These are phyloP conservation scores for Aurelia aurita complex sp. Pacific DNA, from an alignment of 30 jellyfish, hydroid and myxozoan genomes.

Conservation along the genomic window DNA sequence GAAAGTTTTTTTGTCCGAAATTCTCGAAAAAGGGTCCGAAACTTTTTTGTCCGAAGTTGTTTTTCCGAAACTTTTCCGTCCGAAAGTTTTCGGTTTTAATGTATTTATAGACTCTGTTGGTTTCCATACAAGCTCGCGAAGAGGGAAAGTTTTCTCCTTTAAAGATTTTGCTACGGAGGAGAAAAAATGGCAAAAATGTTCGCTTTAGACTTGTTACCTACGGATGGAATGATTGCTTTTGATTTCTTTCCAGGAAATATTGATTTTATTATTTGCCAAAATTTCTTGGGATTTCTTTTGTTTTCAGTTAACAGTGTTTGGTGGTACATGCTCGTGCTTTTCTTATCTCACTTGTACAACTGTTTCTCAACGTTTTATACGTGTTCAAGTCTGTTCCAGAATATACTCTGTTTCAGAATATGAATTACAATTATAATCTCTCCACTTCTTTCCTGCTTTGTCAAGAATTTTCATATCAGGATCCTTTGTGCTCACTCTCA, in stretches of 20 bases:
- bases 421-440: too few relatives aligned
- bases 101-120: slow-evolving; percentile 38
- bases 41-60: too few relatives aligned
- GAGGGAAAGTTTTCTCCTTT: slow-evolving; percentile 16
- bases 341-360: slow-evolving; percentile 21
- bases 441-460: too few relatives aligned
- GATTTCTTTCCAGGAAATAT: slow-evolving; percentile 27
- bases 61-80: too few relatives aligned
- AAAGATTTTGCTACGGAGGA: background rate
- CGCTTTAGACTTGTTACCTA: slow-evolving; percentile 15
- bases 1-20: too few relatives aligned
- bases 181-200: slow-evolving; percentile 1
- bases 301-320: slow-evolving; percentile 21
- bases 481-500: too few relatives aligned
- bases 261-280: slow-evolving; percentile 13
- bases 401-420: too few relatives aligned
- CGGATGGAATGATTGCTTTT: background rate
- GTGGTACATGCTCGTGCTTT: slow-evolving; percentile 32
- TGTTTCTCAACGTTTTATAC: background rate
- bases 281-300: slow-evolving; percentile 13
- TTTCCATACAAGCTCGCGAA: slow-evolving; percentile 14
- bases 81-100: too few relatives aligned
- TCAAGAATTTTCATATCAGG: too few relatives aligned
- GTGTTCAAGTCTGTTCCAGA: too few relatives aligned
- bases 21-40: too few relatives aligned